Evolutionary conservation across 2,888 invertebrate species (phyloP).

Genomic region (Scaeva pyrastri): DNA sequence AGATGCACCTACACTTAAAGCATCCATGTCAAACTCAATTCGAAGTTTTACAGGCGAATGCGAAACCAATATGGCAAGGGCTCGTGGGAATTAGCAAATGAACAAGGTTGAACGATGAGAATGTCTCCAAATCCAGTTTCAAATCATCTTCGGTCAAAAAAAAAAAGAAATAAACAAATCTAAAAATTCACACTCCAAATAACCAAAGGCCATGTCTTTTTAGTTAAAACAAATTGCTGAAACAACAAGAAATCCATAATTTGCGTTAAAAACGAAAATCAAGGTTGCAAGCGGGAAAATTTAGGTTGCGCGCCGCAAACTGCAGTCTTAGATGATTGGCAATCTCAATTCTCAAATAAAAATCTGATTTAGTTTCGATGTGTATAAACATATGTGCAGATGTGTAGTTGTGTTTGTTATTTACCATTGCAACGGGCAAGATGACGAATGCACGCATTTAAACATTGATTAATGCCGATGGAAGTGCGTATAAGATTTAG

Average conservation of each 20-base stretch:
- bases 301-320: conserved; percentile 65
- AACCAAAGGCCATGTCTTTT: conserved; percentile 54
- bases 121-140: conserved; percentile 32
- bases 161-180: conserved; percentile 5
- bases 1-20: conserved; percentile 20
- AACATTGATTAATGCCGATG: conserved; percentile 73
- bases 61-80: conserved; percentile 24
- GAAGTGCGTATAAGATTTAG: conserved; percentile 75
- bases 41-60: background rate
- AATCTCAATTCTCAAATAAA: conserved; percentile 56
- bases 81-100: conserved; percentile 13
- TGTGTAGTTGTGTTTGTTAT: conserved; percentile 22
- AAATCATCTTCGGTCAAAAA: conserved; percentile 48
- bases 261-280: conserved; percentile 71
- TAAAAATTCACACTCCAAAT: conserved; percentile 21
- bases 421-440: conserved; percentile 23
- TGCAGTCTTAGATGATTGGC: conserved; percentile 64
- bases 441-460: conserved; percentile 70
- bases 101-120: conserved; percentile 13
- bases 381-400: background rate
- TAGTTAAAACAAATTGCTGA: conserved; percentile 58
- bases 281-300: conserved; percentile 69
- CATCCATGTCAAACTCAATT: background rate
- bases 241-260: conserved; percentile 66
- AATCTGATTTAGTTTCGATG: conserved; percentile 57